A percentile compares a stretch with the other conserved stretches of the same genome.
These are phyloP conservation scores for Nephotettix cincticeps DNA, from an alignment of 1,140 invertebrate species.

Conservation along the genomic window DNA sequence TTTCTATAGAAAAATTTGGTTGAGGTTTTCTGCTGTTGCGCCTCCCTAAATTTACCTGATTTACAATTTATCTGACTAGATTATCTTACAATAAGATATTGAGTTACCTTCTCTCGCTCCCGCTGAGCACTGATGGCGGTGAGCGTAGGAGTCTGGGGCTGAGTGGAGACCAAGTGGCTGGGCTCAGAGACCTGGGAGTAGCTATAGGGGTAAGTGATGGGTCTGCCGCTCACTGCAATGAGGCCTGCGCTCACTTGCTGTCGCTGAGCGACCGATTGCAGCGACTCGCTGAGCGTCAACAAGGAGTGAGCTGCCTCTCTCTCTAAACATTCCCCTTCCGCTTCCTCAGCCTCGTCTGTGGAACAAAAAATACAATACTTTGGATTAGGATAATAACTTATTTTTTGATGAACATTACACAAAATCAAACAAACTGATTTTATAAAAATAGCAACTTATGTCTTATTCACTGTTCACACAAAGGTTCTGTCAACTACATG, in stretches of 20 bases:
- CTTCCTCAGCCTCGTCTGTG: not conserved
- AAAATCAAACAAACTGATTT: too few species aligned
- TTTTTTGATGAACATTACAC: too few species aligned
- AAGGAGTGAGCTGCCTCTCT: conserved; percentile 87
- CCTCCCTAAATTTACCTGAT: too few species aligned
- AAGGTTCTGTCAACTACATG: too few species aligned
- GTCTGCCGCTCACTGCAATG: conserved; percentile 55
- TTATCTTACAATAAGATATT: not conserved
- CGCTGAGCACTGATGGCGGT: conserved; percentile 37
- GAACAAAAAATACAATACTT: not conserved
- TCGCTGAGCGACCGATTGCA: conserved; percentile 36
- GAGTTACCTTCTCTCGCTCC: conserved; percentile 37
- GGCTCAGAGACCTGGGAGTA: conserved; percentile 42
- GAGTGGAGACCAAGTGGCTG: conserved; percentile 23
- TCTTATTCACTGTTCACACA: too few species aligned
- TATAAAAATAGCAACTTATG: too few species aligned
- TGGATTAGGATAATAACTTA: too few species aligned
- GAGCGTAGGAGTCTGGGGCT: conserved; percentile 34
- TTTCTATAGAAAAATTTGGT: too few species aligned
- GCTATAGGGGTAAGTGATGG: conserved; percentile 63
- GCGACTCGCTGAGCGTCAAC: conserved; percentile 64
- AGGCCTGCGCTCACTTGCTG: conserved; percentile 46
- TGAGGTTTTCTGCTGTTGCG: too few species aligned
- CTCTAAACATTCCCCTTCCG: conserved; percentile 56
- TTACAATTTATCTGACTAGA: not conserved